Evolutionary conservation across 2,797 vertebrate genomes (phyloP).

Genomic region (Vultur gryphus): DNA sequence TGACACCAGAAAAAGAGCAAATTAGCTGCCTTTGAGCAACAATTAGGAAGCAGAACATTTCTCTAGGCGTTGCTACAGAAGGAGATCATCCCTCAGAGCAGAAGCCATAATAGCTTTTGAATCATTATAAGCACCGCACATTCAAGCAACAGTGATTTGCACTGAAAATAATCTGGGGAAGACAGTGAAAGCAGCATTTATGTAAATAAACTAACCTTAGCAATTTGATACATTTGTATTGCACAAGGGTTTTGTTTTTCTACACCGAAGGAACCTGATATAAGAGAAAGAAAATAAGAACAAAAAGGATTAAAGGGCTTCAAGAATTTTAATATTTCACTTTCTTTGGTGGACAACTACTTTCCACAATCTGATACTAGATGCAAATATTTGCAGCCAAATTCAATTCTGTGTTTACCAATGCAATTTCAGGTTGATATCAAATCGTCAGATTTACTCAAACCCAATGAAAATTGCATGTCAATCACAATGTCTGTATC

Average conservation of each 20-base stretch:
- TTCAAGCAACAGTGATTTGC: slow-evolving; percentile 61
- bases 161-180: slow-evolving; percentile 66
- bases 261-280: background rate
- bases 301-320: slow-evolving; percentile 50
- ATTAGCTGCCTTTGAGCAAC: slow-evolving; percentile 35
- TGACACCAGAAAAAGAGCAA: background rate
- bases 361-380: slow-evolving; percentile 5
- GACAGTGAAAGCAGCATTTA: slow-evolving; percentile 65
- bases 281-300: slow-evolving; percentile 35
- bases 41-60: slow-evolving; percentile 61
- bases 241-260: slow-evolving; percentile 36
- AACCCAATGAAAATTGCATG: slow-evolving; percentile 6
- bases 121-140: slow-evolving; percentile 43
- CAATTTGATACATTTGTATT: slow-evolving; percentile 60
- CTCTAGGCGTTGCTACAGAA: slow-evolving; percentile 45
- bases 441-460: background rate
- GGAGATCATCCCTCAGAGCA: slow-evolving; percentile 52
- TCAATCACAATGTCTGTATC: background rate
- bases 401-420: slow-evolving; percentile 47
- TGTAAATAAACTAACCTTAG: slow-evolving; percentile 73
- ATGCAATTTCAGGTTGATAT: slow-evolving; percentile 24
- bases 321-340: slow-evolving; percentile 49
- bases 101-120: slow-evolving; percentile 45
- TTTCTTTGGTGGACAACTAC: slow-evolving; percentile 6
- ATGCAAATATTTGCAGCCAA: slow-evolving; percentile 35